Conservation (phyloP, 2,888 invertebrate species). For the Agrochola circellaris region DNA sequence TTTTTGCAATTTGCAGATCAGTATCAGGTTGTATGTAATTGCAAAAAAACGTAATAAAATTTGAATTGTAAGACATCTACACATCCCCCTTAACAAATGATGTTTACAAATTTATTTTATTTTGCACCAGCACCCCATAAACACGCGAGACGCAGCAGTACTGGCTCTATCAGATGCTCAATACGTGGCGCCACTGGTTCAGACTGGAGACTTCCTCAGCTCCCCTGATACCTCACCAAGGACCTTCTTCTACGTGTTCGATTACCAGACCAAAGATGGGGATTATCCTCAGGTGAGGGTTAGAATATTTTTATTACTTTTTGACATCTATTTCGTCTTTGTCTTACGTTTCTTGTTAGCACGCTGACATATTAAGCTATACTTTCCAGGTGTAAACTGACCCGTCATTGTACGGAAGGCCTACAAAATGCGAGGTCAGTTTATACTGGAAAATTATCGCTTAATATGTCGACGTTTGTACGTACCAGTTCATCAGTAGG, state of each 20-base stretch:
- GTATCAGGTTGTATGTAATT: neutral
- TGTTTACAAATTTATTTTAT: neutral
- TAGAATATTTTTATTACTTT: conserved; percentile 49
- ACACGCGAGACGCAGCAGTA: conserved; percentile 97
- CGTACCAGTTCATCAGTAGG: neutral
- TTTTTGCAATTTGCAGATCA: too few relatives aligned
- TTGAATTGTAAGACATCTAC: too few relatives aligned
- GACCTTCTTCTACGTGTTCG: conserved; percentile 97
- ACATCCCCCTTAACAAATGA: neutral
- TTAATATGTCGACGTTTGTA: neutral
- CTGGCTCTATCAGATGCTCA: conserved; percentile 98
- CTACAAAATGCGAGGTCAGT: neutral
- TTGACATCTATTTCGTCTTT: neutral
- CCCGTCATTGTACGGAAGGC: too few relatives aligned
- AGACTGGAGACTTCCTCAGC: conserved; percentile 94
- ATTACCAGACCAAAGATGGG: conserved; percentile 97
- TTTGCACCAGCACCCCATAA: conserved; percentile 93
- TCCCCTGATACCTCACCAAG: conserved; percentile 92
- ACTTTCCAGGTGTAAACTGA: neutral
- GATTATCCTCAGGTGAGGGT: conserved; percentile 95
- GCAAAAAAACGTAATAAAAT: too few relatives aligned
- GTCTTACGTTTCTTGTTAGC: neutral
- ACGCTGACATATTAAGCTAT: neutral
- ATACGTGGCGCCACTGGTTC: conserved; percentile 97
- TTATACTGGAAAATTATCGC: neutral